Conservation (phyloP, 2,113 vertebrate species). For the Oreotrochilus melanogaster region DNA sequence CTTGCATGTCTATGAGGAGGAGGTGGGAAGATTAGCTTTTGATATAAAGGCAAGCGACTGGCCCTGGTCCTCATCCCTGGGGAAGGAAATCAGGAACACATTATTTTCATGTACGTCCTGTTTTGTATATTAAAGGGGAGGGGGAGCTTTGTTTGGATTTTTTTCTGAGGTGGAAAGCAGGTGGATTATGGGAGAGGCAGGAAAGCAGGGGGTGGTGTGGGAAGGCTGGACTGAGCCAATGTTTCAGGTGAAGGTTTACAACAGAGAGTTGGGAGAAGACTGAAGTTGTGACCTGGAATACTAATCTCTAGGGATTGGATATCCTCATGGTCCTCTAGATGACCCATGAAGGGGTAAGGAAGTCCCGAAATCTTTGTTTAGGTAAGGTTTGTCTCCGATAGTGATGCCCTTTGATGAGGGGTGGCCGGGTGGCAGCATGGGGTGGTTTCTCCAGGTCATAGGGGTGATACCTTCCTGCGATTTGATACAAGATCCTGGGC, state of each 20-base stretch:
- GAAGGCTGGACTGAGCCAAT: background rate
- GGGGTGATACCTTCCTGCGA: fast-evolving
- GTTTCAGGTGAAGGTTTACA: background rate
- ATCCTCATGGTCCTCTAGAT: background rate
- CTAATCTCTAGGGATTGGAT: background rate
- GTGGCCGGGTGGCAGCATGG: fast-evolving
- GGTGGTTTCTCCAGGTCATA: background rate
- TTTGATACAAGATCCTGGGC: background rate
- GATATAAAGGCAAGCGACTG: background rate
- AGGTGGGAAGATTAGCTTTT: conserved; percentile 57
- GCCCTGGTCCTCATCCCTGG: background rate
- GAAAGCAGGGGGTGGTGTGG: background rate
- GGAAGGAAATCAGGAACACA: conserved; percentile 3
- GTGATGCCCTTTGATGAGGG: background rate
- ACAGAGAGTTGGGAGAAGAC: background rate
- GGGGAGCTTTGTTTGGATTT: background rate
- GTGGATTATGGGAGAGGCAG: background rate
- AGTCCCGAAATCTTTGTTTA: background rate
- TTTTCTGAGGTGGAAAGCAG: background rate
- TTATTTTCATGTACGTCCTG: background rate
- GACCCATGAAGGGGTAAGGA: background rate
- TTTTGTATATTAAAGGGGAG: background rate
- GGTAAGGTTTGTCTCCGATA: background rate
- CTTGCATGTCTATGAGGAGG: background rate
- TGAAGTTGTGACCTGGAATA: background rate